A percentile compares a stretch with the other conserved stretches of the same genome.
phyloP scores from a whole-genome alignment of 1,140 invertebrate genomes.

The Bombus affinis region DNA sequence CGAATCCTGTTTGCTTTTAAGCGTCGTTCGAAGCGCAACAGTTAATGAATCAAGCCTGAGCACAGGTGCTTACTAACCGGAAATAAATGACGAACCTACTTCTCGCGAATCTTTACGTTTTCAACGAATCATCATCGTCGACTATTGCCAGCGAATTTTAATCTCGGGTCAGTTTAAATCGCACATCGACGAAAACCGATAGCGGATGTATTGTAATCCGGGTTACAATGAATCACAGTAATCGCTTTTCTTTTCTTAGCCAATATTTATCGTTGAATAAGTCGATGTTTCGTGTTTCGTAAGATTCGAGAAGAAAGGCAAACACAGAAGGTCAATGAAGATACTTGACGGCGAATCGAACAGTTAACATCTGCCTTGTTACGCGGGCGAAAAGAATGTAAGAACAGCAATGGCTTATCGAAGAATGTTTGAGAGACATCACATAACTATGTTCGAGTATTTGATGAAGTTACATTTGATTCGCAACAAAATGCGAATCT shows the following conservation, averaged over 20 bases:
- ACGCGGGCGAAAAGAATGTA: too few relatives aligned
- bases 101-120: too few relatives aligned
- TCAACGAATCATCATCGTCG: not conserved
- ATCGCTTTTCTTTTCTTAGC: not conserved
- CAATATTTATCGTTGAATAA: too few relatives aligned
- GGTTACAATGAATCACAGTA: not conserved
- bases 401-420: too few relatives aligned
- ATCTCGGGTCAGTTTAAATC: not conserved
- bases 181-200: not conserved
- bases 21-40: not conserved
- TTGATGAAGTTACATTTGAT: not conserved
- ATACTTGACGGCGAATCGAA: too few relatives aligned
- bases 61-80: not conserved
- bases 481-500: not conserved
- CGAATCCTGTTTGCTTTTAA: constrained; percentile 1
- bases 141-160: not conserved
- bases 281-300: too few relatives aligned
- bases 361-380: too few relatives aligned
- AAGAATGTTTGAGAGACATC: not conserved
- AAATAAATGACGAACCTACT: too few relatives aligned
- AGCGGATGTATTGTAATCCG: not conserved
- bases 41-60: not conserved
- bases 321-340: too few relatives aligned
- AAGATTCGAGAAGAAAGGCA: too few relatives aligned
- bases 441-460: not conserved